Conservation (phyloP, 2,888 invertebrate genomes). For the Lepidochitona cinerea region DNA sequence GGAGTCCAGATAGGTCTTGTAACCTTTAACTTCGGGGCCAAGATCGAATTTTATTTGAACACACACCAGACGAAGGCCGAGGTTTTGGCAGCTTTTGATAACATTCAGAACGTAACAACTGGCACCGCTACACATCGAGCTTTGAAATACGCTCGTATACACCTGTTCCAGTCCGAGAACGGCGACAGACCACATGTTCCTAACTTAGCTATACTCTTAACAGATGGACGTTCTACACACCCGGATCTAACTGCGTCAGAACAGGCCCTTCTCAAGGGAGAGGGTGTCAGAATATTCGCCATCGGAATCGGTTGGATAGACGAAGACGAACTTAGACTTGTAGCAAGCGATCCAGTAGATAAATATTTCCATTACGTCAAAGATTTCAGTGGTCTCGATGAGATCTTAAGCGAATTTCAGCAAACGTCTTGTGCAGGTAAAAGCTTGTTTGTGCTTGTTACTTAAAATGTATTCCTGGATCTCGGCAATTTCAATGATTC, state of each 20-base stretch:
- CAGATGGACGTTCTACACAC: conserved; percentile 12
- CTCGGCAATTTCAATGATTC: too few relatives aligned
- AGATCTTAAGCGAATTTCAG: neutral
- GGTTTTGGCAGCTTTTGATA: neutral
- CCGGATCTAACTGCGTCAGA: neutral
- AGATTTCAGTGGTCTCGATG: neutral
- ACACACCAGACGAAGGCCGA: neutral
- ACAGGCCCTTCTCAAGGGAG: neutral
- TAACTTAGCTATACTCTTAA: conserved; percentile 14
- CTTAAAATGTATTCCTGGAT: too few relatives aligned
- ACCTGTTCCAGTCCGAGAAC: neutral
- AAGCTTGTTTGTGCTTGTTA: neutral
- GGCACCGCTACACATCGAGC: neutral
- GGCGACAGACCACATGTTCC: conserved; percentile 1
- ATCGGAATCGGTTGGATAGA: conserved; percentile 19
- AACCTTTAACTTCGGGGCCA: neutral
- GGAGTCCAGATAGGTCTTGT: neutral
- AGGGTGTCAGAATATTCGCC: conserved; percentile 16
- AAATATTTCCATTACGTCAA: neutral
- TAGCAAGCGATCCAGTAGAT: conserved; percentile 11
- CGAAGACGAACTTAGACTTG: conserved; percentile 11
- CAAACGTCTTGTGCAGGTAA: neutral
- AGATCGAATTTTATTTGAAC: conserved; percentile 9
- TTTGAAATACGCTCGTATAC: neutral
- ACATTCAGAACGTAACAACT: neutral